Evolutionary conservation across 2,113 vertebrate species (phyloP).

Genomic region (Lonchura striata): DNA sequence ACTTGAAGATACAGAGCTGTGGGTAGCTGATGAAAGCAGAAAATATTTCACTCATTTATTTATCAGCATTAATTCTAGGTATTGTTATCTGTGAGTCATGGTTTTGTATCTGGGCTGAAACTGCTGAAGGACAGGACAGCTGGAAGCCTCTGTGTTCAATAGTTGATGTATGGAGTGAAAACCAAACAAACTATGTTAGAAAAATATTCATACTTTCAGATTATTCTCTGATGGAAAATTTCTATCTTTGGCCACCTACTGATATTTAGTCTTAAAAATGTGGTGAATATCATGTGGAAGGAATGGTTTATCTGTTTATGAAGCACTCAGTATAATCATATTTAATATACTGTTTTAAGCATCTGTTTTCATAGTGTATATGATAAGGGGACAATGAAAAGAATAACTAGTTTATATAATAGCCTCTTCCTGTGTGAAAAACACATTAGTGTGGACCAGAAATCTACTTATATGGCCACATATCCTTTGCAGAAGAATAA

Average conservation of each 20-base stretch:
- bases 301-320: neutral
- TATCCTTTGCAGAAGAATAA: neutral
- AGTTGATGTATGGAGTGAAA: neutral
- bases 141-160: neutral
- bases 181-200: neutral
- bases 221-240: neutral
- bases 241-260: neutral
- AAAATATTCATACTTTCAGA: neutral
- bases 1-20: neutral
- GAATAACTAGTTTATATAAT: neutral
- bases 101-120: neutral
- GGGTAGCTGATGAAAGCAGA: neutral
- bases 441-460: neutral
- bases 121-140: neutral
- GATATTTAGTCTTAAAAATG: neutral
- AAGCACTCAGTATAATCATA: neutral
- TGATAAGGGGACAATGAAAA: neutral
- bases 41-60: neutral
- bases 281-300: neutral
- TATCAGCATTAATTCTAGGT: neutral
- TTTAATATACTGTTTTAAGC: neutral
- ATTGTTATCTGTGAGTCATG: neutral
- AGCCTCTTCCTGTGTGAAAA: neutral
- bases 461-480: neutral
- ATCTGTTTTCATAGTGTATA: neutral